These are phyloP conservation scores for Ferrisia virgata DNA, from an alignment of 2,888 invertebrate species.

Conservation along the genomic window DNA sequence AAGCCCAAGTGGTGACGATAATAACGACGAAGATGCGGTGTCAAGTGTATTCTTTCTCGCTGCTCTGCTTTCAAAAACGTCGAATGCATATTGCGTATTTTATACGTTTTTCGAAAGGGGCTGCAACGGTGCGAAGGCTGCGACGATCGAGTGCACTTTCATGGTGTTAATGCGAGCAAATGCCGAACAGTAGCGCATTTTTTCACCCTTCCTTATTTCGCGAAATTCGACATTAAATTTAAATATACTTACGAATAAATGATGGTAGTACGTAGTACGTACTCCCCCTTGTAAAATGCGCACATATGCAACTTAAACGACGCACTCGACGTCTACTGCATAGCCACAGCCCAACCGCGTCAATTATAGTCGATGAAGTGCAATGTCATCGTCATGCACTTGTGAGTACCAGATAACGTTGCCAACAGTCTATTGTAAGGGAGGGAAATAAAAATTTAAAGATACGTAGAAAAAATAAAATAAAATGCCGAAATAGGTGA, in stretches of 20 bases:
- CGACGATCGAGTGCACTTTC: not conserved
- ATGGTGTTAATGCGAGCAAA: not conserved
- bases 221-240: not conserved
- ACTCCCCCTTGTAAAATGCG: not conserved
- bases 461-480: too few species aligned
- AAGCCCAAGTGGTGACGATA: too few species aligned
- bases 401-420: too few species aligned
- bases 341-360: not conserved
- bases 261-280: not conserved
- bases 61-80: too few species aligned
- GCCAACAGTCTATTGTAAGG: too few species aligned
- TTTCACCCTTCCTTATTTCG: not conserved
- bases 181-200: not conserved
- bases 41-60: too few species aligned
- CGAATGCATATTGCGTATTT: not conserved
- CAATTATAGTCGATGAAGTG: not conserved
- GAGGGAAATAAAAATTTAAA: too few species aligned
- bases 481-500: too few species aligned
- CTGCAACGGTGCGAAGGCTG: not conserved
- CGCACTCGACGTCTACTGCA: not conserved
- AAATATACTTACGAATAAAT: not conserved
- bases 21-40: too few species aligned
- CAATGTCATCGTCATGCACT: not conserved
- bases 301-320: not conserved
- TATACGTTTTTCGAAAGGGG: not conserved